Base-by-base conservation (phyloP, 2,888 invertebrate species). In the Hoplodrina blanda region DNA sequence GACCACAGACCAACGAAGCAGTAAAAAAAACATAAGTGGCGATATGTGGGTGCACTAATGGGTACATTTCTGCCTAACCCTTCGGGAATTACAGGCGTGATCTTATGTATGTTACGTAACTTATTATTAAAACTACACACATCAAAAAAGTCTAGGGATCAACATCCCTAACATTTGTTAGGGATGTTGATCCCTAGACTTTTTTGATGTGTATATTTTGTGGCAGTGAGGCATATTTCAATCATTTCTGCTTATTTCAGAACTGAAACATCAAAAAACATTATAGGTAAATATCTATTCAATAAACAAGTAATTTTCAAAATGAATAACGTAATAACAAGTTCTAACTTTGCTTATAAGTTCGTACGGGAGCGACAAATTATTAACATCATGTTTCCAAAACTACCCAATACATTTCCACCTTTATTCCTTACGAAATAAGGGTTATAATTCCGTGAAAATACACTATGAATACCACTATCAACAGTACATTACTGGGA, bases 361-460 rank as follows among this genome's bases (percentile, higher is more conserved):
- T 71, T 69, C 10, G 44, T 64, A 56, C 33, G 59, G 54, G 61
- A 76, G 63, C 66, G 70, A 77, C 54, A 83, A 73, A 81, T 83
- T 83, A 81, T 83, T 83, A 81, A 71, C 81, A 71, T 65, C 61
- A 52, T 41, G 37, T 61, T 67, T 37, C 53, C 3, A 7, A 44
- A 59, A 5, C 0, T 6, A 15, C 0, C 7, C 62, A 54, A 11
- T 3, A 4, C 11, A 61, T 60, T 62, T 7, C 8, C 4, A 49
- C 13, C 67, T 55, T 15, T 70, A 55, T 33, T 8, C 0, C 17
- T 5, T 10, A 19, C 0, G 2, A 1, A 0, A 55, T 75, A 73
- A 6, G 10, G 53, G 6, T 37, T n/a, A 49, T 59, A 84, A 50
- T 82, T 4, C 57, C 0, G 37, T 65, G 66, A 49, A n/a, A n/a